These are phyloP conservation scores for Trypoxylus dichotomus DNA, from an alignment of 1,140 invertebrate genomes.

Conservation along the genomic window DNA sequence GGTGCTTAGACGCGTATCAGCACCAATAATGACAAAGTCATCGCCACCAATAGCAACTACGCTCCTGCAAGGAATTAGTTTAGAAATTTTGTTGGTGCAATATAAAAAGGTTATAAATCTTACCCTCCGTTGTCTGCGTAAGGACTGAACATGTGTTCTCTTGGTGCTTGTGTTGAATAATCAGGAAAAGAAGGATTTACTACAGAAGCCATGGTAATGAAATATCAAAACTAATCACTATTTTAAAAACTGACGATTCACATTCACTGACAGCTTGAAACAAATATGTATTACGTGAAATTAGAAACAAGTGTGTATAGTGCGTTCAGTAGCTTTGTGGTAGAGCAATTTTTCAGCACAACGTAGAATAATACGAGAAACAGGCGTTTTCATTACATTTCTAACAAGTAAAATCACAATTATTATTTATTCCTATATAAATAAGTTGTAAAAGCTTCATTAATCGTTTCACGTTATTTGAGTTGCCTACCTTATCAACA, in stretches of 20 bases:
- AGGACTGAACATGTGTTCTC: slow-evolving; percentile 68
- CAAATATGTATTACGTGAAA: too few species aligned
- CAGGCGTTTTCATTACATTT: too few species aligned
- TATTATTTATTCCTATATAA: too few species aligned
- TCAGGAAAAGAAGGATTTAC: slow-evolving; percentile 60
- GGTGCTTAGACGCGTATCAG: slow-evolving; percentile 90
- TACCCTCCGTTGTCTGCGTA: slow-evolving; percentile 79
- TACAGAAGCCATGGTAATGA: background rate
- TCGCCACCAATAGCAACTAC: slow-evolving; percentile 88
- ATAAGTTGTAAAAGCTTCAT: too few species aligned
- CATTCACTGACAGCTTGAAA: background rate
- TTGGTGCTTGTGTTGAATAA: slow-evolving; percentile 62
- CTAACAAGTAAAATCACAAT: too few species aligned
- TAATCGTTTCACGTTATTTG: too few species aligned
- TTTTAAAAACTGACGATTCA: background rate
- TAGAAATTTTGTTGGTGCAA: slow-evolving; percentile 11
- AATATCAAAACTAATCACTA: background rate
- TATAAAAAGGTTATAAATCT: slow-evolving; percentile 39
- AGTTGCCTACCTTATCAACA: too few species aligned
- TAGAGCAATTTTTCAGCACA: too few species aligned
- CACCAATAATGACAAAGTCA: slow-evolving; percentile 64
- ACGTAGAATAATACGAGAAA: too few species aligned
- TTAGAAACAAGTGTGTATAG: too few species aligned
- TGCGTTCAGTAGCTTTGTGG: too few species aligned
- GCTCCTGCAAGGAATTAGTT: slow-evolving; percentile 60